phyloP scores from a whole-genome alignment of 2,113 vertebrate genomes.

The Columba janthina region DNA sequence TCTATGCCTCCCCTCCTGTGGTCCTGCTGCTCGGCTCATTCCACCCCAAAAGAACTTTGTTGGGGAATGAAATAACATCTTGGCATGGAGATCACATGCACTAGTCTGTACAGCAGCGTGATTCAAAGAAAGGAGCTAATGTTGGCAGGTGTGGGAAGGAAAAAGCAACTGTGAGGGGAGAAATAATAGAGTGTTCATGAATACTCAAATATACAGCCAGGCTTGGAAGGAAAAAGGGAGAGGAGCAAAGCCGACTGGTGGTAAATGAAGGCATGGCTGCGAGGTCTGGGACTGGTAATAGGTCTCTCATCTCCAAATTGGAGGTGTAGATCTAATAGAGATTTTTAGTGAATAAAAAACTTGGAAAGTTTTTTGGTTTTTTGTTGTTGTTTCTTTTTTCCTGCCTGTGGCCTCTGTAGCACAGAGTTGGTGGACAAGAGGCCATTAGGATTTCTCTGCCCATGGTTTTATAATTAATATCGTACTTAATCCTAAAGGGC shows the following conservation, averaged over 20 bases:
- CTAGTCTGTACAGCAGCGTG: conserved; percentile 40
- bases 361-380: not conserved
- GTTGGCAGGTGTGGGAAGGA: conserved; percentile 68
- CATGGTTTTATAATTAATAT: not conserved
- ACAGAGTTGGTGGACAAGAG: not conserved
- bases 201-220: not conserved
- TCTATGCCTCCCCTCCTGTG: conserved; percentile 1
- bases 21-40: conserved; percentile 3
- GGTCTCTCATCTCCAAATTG: not conserved
- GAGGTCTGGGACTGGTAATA: not conserved
- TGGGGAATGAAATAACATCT: conserved; percentile 66
- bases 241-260: conserved; percentile 33
- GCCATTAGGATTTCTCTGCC: not conserved
- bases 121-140: conserved; percentile 58
- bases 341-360: not conserved
- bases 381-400: not conserved
- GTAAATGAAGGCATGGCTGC: conserved; percentile 33
- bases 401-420: not conserved
- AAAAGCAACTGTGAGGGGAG: conserved; percentile 60
- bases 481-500: not conserved
- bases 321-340: not conserved
- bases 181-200: conserved; percentile 50
- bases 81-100: conserved; percentile 60
- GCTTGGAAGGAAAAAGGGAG: not conserved
- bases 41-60: conserved; percentile 44